Base-by-base conservation (phyloP, 1,140 invertebrate genomes). In the Tachypleus tridentatus region DNA sequence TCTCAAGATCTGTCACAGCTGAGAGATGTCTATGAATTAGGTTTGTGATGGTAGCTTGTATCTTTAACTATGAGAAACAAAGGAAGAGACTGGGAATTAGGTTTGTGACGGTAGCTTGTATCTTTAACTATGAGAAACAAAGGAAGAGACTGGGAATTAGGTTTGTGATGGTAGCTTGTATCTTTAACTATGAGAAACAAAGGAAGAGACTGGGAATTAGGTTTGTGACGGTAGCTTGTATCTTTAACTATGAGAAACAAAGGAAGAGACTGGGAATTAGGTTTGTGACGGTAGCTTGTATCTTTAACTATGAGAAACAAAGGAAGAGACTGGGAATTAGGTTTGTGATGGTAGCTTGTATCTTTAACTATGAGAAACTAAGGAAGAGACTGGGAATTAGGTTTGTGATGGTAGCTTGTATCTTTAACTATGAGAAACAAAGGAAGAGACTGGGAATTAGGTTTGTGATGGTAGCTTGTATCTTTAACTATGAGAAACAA, bases 1-100 rank as follows among this genome's bases (percentile, higher is more conserved):
- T 88, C 89, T 1, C 87, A 90, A 70, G 92, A 95, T 76, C 76
- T 94, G 70, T 75, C 80, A 0, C 82, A 85, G 68, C 78, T 95
- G 58, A 88, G 88, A 76, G 85, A 88, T 70, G 83, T 89, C 51
- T 94, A 95, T 76, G 84, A 90, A 77, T 85, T 82, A 75, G 85
- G 93, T 82, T 29, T 29, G 29, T 29, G 29, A 29, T 29, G 2
- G 29, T 29, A 29, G 29, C 2, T 29, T 29, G 29, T 29, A 29
- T 29, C 29, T 29, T 29, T 29, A 29, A 29, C 29, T 29, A 84
- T 29, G 29, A 29, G 29, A 29, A 29, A 29, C 0, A 29, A 29
- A 29, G 29, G 29, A 29, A 29, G 29, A 29, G 29, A 29, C 29
- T 29, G 29, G 29, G 84, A 90, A 77, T 85, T 82, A 75, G 85